A percentile compares a stretch with the other conserved stretches of the same genome.
These are phyloP conservation scores for Leucophenga maculata DNA, from an alignment of 2,888 invertebrate genomes.

Conservation along the genomic window DNA sequence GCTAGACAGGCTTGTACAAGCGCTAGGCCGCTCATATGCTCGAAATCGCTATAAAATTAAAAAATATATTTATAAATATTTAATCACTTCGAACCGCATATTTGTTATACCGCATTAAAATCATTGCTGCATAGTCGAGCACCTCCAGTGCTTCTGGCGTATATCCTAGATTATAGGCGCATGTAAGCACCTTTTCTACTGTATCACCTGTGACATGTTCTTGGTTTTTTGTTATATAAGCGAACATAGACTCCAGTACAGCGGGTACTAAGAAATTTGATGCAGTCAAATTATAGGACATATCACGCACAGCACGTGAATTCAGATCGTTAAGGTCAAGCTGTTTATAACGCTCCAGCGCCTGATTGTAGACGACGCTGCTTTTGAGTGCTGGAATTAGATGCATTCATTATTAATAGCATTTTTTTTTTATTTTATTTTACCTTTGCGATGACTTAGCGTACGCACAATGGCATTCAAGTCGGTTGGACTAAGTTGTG, in stretches of 20 bases:
- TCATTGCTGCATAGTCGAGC: constrained; percentile 69
- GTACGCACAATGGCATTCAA: constrained; percentile 67
- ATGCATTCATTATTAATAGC: background rate
- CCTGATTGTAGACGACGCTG: constrained; percentile 64
- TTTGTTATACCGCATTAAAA: constrained; percentile 72
- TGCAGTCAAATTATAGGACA: constrained; percentile 70
- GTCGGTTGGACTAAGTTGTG: constrained; percentile 53
- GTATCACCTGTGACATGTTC: constrained; percentile 74
- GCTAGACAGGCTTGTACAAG: constrained; percentile 75
- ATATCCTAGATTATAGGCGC: constrained; percentile 74
- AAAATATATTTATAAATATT: too few relatives aligned
- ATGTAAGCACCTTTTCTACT: constrained; percentile 73
- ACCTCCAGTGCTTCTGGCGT: constrained; percentile 71
- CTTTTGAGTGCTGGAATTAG: constrained; percentile 63
- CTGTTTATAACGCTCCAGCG: constrained; percentile 69
- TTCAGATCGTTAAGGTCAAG: constrained; percentile 66
- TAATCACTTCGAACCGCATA: background rate
- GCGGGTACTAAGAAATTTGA: constrained; percentile 72
- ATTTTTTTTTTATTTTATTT: constrained; percentile 29
- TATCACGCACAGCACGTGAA: constrained; percentile 73
- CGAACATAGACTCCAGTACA: constrained; percentile 72
- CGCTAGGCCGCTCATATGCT: constrained; percentile 74
- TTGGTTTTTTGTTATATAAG: constrained; percentile 72
- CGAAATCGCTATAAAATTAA: constrained; percentile 73
- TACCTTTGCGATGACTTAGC: constrained; percentile 66